Evolutionary conservation across 2,113 vertebrate genomes (phyloP).

Genomic region (Synchiropus splendidus): DNA sequence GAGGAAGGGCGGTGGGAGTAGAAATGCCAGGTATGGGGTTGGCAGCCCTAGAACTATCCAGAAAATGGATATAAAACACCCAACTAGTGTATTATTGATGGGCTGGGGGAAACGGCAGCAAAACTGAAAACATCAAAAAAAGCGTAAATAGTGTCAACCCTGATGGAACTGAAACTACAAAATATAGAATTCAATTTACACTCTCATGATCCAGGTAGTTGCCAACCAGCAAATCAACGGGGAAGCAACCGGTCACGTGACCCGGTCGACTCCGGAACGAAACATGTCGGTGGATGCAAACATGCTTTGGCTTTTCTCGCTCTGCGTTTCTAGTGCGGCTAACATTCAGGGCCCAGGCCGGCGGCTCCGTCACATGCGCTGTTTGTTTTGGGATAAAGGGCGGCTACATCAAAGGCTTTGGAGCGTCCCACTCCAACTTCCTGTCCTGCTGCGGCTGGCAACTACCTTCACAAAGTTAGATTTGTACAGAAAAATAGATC

Average conservation of each 20-base stretch:
- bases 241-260: constrained; percentile 22
- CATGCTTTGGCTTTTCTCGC: constrained; percentile 64
- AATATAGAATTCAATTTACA: constrained; percentile 57
- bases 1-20: too few relatives aligned
- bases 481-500: constrained; percentile 61
- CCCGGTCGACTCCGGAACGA: constrained; percentile 21
- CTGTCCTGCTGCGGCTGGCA: constrained; percentile 43
- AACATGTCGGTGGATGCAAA: constrained; percentile 49
- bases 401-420: constrained; percentile 56
- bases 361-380: constrained; percentile 46
- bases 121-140: constrained; percentile 45
- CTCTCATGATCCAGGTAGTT: constrained; percentile 42
- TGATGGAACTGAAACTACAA: constrained; percentile 24
- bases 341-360: constrained; percentile 33
- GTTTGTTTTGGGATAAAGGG: constrained; percentile 45
- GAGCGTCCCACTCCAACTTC: constrained; percentile 6
- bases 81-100: constrained; percentile 31
- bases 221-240: constrained; percentile 31
- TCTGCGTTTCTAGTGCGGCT: constrained; percentile 38
- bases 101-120: constrained; percentile 24
- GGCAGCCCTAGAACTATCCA: constrained; percentile 55
- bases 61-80: constrained; percentile 51
- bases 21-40: too few relatives aligned
- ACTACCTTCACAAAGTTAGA: constrained; percentile 46
- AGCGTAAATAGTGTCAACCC: too few relatives aligned